phyloP scores from a whole-genome alignment of 1,140 invertebrate genomes.

The Orius insidiosus region DNA sequence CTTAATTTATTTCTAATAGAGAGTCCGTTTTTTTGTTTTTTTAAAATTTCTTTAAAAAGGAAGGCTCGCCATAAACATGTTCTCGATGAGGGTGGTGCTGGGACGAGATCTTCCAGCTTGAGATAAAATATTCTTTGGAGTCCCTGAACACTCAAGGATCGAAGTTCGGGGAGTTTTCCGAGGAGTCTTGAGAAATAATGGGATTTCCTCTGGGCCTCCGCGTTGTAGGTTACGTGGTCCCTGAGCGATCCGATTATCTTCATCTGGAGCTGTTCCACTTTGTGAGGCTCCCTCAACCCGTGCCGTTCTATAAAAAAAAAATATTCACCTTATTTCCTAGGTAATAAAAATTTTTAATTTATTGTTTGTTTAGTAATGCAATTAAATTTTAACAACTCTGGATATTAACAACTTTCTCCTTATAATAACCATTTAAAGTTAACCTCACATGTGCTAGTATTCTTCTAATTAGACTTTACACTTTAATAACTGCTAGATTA shows the following conservation, averaged over 20 bases:
- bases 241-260: conserved; percentile 83
- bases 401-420: too few species aligned
- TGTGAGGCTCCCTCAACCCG: conserved; percentile 74
- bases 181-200: conserved; percentile 85
- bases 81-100: conserved; percentile 84
- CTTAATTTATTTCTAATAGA: neutral
- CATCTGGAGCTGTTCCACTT: conserved; percentile 87
- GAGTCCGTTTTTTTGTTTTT: neutral
- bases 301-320: conserved; percentile 58
- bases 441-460: too few species aligned
- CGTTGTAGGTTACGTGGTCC: conserved; percentile 88
- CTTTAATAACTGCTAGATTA: too few species aligned
- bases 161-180: conserved; percentile 76
- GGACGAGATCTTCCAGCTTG: conserved; percentile 80
- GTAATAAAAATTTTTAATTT: too few species aligned
- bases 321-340: too few species aligned
- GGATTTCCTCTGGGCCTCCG: conserved; percentile 66
- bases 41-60: conserved; percentile 50
- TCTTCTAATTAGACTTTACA: too few species aligned
- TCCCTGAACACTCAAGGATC: conserved; percentile 80
- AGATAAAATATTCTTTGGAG: conserved; percentile 86
- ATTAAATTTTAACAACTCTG: too few species aligned
- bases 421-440: too few species aligned
- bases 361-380: too few species aligned
- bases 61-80: conserved; percentile 83